phyloP scores from a whole-genome alignment of 2,113 vertebrate species.

The Cavia porcellus region DNA sequence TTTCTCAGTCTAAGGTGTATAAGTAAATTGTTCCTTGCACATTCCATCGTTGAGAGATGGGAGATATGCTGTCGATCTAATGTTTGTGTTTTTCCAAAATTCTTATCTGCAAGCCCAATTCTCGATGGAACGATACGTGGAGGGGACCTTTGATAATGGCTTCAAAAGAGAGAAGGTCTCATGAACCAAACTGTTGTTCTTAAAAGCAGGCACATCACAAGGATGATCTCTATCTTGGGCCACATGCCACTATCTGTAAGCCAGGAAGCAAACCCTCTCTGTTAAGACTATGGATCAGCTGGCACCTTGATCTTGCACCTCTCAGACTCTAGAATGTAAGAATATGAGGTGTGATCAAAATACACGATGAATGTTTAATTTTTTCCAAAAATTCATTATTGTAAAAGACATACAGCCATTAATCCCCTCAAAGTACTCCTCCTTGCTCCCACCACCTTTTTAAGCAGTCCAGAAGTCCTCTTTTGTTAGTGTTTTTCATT shows the following conservation, averaged over 20 bases:
- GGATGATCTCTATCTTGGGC: not conserved
- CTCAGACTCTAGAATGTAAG: not conserved
- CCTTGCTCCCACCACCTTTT: not conserved
- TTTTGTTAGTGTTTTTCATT: no score
- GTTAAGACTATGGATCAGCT: not conserved
- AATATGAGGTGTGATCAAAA: not conserved
- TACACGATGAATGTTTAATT: not conserved
- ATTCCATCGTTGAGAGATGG: not conserved
- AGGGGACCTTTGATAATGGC: not conserved
- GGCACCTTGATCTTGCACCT: not conserved
- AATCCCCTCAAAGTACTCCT: not conserved
- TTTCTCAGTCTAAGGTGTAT: not conserved
- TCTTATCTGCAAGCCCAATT: not conserved
- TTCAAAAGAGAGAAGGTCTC: not conserved
- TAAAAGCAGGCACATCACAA: not conserved
- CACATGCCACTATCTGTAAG: not conserved
- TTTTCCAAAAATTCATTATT: not conserved
- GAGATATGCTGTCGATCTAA: not conserved
- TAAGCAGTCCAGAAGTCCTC: not conserved
- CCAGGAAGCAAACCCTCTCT: not conserved
- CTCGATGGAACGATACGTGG: not conserved
- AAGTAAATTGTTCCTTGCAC: slow-evolving; percentile 11
- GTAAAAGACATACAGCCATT: not conserved
- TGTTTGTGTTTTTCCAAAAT: not conserved
- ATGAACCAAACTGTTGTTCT: not conserved